Evolutionary conservation across 2,888 invertebrate species (phyloP).

Genomic region (Corythucha ciliata): DNA sequence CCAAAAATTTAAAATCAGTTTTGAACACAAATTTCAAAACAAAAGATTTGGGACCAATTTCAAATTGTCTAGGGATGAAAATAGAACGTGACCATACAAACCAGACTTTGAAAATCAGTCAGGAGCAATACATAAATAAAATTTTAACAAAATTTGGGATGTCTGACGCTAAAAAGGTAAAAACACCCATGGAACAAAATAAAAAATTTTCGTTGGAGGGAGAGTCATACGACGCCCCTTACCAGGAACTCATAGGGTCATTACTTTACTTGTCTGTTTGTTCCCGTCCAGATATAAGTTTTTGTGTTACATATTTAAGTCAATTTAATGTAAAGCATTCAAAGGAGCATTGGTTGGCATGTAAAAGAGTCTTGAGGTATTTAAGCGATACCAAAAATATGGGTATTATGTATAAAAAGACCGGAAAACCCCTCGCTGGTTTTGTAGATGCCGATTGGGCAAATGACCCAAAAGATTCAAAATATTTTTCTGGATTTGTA

Average conservation of each 20-base stretch:
- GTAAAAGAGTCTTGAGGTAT: neutral
- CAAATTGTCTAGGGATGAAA: slow-evolving; percentile 5
- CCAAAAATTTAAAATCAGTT: neutral
- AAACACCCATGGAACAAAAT: neutral
- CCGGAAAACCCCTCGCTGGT: neutral
- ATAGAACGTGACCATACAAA: neutral
- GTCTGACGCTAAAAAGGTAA: neutral
- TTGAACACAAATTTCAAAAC: neutral
- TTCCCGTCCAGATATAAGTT: neutral
- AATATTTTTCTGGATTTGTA: slow-evolving; percentile 9
- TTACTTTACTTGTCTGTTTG: neutral
- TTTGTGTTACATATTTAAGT: neutral
- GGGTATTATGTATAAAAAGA: neutral
- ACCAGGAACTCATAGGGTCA: slow-evolving; percentile 7
- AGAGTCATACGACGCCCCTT: neutral
- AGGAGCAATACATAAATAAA: neutral
- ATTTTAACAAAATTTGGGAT: slow-evolving; percentile 3
- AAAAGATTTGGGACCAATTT: slow-evolving; percentile 5
- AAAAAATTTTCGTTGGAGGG: neutral
- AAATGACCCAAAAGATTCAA: neutral
- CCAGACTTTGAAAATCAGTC: neutral
- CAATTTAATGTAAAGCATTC: slow-evolving; percentile 6
- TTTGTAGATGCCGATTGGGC: slow-evolving; percentile 10
- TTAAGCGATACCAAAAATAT: neutral
- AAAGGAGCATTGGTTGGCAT: slow-evolving; percentile 4